A percentile compares a stretch with the other conserved stretches of the same genome.
Evolutionary conservation across 1,140 invertebrate species (phyloP).

Genomic region (Zaprionus capensis): DNA sequence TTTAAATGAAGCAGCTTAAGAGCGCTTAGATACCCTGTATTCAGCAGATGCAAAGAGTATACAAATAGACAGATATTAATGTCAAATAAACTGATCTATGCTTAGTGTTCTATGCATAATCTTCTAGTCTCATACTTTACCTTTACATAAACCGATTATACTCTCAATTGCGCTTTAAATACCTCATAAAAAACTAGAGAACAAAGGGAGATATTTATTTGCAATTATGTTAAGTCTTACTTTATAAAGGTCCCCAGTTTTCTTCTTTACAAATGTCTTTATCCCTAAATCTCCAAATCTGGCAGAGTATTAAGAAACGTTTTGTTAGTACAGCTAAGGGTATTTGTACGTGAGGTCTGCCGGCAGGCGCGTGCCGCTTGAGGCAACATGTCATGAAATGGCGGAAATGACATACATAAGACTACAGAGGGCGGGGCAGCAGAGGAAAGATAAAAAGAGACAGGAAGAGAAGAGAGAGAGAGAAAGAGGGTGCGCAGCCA

Average conservation of each 20-base stretch:
- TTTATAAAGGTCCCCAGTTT: background rate
- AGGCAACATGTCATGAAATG: conserved; percentile 16
- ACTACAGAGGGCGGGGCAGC: background rate
- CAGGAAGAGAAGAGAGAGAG: background rate
- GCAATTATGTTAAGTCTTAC: no score
- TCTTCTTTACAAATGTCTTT: background rate
- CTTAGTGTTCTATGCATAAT: background rate
- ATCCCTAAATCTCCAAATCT: background rate
- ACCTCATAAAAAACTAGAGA: no score
- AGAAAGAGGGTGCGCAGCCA: background rate
- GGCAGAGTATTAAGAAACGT: background rate
- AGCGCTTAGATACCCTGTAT: background rate
- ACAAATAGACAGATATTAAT: background rate
- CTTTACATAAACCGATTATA: no score
- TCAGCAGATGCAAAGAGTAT: background rate
- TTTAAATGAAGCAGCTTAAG: background rate
- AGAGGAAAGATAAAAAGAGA: background rate
- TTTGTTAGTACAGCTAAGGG: background rate
- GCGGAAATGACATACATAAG: conserved; percentile 59
- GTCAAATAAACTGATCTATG: background rate
- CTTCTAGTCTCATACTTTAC: no score
- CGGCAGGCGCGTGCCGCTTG: conserved; percentile 21
- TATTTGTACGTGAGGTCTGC: conserved; percentile 5
- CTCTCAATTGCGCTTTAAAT: no score
- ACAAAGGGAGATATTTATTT: no score